Conservation (phyloP, 2,113 vertebrate genomes). For the Pagrus major region DNA sequence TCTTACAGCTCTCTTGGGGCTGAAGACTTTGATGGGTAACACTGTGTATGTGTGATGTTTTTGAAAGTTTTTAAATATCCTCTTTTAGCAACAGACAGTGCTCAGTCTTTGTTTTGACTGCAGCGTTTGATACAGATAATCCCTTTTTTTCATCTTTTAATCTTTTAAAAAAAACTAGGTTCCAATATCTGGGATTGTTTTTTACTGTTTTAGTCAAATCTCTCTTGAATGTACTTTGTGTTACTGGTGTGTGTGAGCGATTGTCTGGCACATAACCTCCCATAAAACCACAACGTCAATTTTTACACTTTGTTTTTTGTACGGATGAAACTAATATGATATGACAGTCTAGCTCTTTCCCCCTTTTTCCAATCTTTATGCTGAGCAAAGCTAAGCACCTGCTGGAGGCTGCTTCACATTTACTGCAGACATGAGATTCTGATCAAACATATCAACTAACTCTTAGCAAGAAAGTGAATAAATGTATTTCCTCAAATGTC, state of each 20-base stretch:
- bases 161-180: not conserved
- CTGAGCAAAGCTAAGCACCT: not conserved
- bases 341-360: not conserved
- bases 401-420: not conserved
- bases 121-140: not conserved
- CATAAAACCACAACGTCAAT: not conserved
- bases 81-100: not conserved
- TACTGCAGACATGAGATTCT: not conserved
- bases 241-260: not conserved
- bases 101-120: not conserved
- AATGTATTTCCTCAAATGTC: not conserved
- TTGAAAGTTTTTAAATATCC: not conserved
- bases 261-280: not conserved
- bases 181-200: not conserved
- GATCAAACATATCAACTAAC: not conserved
- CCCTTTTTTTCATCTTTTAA: not conserved
- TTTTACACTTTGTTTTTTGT: not conserved
- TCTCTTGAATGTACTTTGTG: not conserved
- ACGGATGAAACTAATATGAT: not conserved
- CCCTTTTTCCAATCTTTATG: not conserved
- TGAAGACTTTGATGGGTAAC: not conserved
- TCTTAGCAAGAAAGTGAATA: not conserved
- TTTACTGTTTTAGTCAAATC: not conserved
- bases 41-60: not conserved
- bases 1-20: conserved; percentile 4